Evolutionary conservation across 2,888 invertebrate genomes (phyloP), one percentile per base, ranked within the genome.

Genomic region (Phalangium opilio): DNA sequence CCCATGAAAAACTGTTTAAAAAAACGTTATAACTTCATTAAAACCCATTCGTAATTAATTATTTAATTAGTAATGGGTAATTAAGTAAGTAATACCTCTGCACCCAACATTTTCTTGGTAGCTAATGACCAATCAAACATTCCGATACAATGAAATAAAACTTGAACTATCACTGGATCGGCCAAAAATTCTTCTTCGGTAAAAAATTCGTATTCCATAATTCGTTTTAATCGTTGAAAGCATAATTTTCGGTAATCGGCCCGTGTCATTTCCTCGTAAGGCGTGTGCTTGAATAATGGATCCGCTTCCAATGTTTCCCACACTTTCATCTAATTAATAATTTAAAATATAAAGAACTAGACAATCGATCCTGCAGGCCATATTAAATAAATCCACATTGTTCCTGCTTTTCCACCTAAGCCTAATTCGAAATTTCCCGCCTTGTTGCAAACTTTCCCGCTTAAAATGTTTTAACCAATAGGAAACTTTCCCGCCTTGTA

Each of bases 301-400:
- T 90, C 87, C 45, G 73, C 75, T 61, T 83, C 81, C 58, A 89
- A 63, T 0, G 77, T 75, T 14, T 75, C 73, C 82, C 83, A 86
- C 60, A 89, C 72, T 63, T 78, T 75, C 64, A 81, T 75, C 85
- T 52, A 21, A 7, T 39, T 47, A 35, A n/a, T 39, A 44, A 41
- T 12, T 5, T 19, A 38, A 1, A 27, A 32, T 36, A 10, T 17
- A 36, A 17, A 36, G 5, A 36, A 8, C 14, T 17, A 10, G 2
- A n/a, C n/a, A n/a, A n/a, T n/a, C n/a, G n/a, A n/a, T n/a, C n/a
- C n/a, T n/a, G n/a, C n/a, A n/a, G n/a, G n/a, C n/a, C n/a, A n/a
- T n/a, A n/a, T n/a, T n/a, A n/a, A n/a, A n/a, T n/a, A n/a, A n/a
- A n/a, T n/a, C n/a, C n/a, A n/a, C n/a, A n/a, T n/a, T n/a, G n/a